These are phyloP conservation scores for Condylura cristata DNA, from an alignment of 2,113 vertebrate genomes.

Conservation along the genomic window DNA sequence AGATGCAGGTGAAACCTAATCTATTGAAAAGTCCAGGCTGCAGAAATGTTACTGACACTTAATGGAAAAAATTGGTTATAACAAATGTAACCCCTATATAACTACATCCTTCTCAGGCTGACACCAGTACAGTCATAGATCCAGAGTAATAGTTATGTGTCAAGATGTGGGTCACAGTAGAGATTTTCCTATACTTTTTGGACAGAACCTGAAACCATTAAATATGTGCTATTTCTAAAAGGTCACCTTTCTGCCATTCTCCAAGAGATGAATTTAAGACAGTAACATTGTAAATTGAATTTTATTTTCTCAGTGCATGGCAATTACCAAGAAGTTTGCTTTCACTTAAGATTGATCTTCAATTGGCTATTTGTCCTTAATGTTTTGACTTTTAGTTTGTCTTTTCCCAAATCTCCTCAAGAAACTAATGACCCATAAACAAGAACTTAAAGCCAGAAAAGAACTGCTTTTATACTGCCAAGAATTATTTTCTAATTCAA, in stretches of 20 bases:
- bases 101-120: neutral
- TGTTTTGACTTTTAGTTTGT: neutral
- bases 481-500: conserved; percentile 42
- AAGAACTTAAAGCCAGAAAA: neutral
- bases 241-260: conserved; percentile 4
- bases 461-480: neutral
- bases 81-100: neutral
- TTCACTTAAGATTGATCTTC: conserved; percentile 11
- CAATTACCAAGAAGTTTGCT: neutral
- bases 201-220: conserved; percentile 40
- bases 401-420: conserved; percentile 4
- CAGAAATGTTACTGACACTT: neutral
- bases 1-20: neutral
- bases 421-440: conserved; percentile 27
- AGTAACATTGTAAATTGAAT: conserved; percentile 2
- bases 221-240: neutral
- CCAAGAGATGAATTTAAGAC: neutral
- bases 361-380: neutral
- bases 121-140: neutral
- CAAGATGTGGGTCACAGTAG: neutral
- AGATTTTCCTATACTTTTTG: neutral
- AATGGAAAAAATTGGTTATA: neutral
- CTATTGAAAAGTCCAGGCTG: neutral
- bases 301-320: neutral
- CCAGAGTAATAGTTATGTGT: neutral